A percentile compares a stretch with the other conserved stretches of the same genome.
These are phyloP conservation scores for Nymphalis io DNA, from an alignment of 1,140 invertebrate genomes.

Conservation along the genomic window DNA sequence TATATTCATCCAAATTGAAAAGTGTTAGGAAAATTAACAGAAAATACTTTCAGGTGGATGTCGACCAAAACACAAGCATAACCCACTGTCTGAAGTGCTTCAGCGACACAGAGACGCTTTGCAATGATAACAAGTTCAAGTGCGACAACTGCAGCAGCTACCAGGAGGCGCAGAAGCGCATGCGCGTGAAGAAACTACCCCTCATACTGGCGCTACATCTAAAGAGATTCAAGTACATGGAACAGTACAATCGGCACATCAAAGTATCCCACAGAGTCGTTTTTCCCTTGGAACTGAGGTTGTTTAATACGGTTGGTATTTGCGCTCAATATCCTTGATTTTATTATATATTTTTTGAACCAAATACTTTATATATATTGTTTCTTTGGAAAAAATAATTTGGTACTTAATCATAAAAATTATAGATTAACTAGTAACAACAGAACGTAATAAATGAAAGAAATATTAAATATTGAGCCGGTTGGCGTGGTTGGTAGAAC, in stretches of 20 bases:
- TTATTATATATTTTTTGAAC: no score
- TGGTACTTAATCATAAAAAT: no score
- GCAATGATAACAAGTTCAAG: slow-evolving; percentile 99
- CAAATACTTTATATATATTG: no score
- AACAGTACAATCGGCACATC: slow-evolving; percentile 98
- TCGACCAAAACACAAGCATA: slow-evolving; percentile 99
- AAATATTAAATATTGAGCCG: no score
- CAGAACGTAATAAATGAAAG: no score
- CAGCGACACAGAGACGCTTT: slow-evolving; percentile 99
- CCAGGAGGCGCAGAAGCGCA: slow-evolving; percentile 98
- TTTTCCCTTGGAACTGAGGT: slow-evolving; percentile 97
- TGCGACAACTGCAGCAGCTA: slow-evolving; percentile 99
- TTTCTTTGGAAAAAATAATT: no score
- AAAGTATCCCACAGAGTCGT: slow-evolving; percentile 99
- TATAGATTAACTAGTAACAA: no score
- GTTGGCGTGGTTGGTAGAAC: no score
- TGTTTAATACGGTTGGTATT: slow-evolving; percentile 96
- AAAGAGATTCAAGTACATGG: slow-evolving; percentile 99
- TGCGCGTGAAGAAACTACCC: slow-evolving; percentile 99
- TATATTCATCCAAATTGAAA: no score
- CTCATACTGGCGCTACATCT: slow-evolving; percentile 98
- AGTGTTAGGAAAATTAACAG: no score
- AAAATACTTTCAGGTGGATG: slow-evolving; percentile 93
- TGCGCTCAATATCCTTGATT: no score
- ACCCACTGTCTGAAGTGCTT: slow-evolving; percentile 99